These are phyloP conservation scores for Malurus elegans DNA, from an alignment of 2,113 vertebrate genomes.

Conservation along the genomic window DNA sequence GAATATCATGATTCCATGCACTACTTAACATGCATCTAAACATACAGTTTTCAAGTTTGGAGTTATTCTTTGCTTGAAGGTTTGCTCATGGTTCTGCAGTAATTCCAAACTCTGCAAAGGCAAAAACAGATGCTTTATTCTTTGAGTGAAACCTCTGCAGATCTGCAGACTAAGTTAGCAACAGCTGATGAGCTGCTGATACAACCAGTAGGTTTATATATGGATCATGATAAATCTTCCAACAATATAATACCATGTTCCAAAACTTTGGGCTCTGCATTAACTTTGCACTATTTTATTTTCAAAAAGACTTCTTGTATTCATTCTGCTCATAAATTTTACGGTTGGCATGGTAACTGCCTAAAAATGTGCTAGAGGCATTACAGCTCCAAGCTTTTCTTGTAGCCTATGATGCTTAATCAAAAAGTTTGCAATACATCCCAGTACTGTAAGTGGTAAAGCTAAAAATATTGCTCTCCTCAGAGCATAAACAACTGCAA, in stretches of 20 bases:
- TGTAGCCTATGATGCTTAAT: constrained; percentile 63
- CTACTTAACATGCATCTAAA: not conserved
- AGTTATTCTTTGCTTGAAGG: not conserved
- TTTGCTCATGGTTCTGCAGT: not conserved
- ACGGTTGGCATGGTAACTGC: constrained; percentile 61
- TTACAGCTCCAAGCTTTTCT: constrained; percentile 62
- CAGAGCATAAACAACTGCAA: constrained; percentile 62
- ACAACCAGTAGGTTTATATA: constrained; percentile 1
- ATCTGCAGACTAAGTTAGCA: not conserved
- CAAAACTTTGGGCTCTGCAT: constrained; percentile 26
- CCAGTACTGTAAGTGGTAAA: constrained; percentile 59
- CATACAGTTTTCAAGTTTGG: not conserved
- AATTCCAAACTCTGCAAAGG: not conserved
- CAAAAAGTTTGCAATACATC: constrained; percentile 71
- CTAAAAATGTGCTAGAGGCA: constrained; percentile 64
- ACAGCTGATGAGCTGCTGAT: constrained; percentile 4
- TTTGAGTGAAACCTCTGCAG: not conserved
- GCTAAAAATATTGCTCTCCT: constrained; percentile 68
- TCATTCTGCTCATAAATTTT: constrained; percentile 58
- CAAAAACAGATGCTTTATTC: not conserved
- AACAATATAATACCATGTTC: not conserved
- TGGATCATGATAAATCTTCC: constrained; percentile 15
- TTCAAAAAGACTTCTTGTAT: constrained; percentile 31
- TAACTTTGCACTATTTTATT: constrained; percentile 48
- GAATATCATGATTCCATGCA: not conserved